Base-by-base conservation (phyloP, 2,113 vertebrate genomes). In the Zapus hudsonius region DNA sequence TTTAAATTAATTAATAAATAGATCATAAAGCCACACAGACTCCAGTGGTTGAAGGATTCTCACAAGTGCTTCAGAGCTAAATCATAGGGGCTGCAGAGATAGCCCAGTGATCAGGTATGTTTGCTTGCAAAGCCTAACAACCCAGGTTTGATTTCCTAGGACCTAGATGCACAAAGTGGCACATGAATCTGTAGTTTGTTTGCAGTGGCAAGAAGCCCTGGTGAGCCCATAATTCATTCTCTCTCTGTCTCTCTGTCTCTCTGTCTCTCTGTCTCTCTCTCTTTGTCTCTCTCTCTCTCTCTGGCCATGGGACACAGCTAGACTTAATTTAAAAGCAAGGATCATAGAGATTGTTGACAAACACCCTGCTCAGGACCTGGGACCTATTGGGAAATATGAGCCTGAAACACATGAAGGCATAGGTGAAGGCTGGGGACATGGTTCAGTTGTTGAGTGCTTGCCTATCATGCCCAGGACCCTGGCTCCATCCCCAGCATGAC, bases 1-100 rank as follows among this genome's bases (percentile, higher is more conserved):
- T 96, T 75, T 36, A 84, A 82, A 59, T 70, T 75, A 90, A 74
- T 59, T 70, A 89, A 70, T 87, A 78, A 94, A 89, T 8, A 87
- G 61, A 72, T 75, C 88, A 67, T 55, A 85, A 84, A 94, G 55
- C 42, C 33, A 31, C 59, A 70, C 31, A 75, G 33, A 8, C 75
- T 69, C 84, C 95, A 82, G 79, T 1, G 59, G 17, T 70, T 44
- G 23, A 44, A 44, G 57, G 33, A 44, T 44, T 84, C 72, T 69
- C 19, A 27, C 0, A 8, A 19, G 38, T 13, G 19, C 64, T 74
- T 94, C 11, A 20, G 38, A 72, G 33, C 33, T 79, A 12, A 66
- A 74, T 67, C 1, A 1, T 61, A 42, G 64, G 55, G 57, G 57
- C 47, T 12, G 12, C 7, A 47, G 47, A 52, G 52, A 52, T 52